Conservation (phyloP, 2,888 invertebrate species). For the Sminthurides aquaticus region DNA sequence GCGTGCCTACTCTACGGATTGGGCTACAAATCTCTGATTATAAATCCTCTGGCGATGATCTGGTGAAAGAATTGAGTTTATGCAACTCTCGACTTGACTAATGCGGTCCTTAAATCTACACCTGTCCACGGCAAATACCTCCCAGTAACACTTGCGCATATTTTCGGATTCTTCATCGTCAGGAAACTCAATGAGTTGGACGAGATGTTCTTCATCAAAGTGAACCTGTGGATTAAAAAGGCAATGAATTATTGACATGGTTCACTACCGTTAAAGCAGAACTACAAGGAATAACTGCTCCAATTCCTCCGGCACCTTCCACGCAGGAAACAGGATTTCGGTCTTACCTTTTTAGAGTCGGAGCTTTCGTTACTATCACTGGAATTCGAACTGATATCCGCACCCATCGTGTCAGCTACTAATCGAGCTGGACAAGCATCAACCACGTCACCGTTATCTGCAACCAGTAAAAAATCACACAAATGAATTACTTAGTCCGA, state of each 20-base stretch:
- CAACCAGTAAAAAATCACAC: no score
- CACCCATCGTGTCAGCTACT: neutral
- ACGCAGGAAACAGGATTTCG: no score
- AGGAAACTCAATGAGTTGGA: conserved; percentile 33
- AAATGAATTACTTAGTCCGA: no score
- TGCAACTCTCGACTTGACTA: conserved; percentile 26
- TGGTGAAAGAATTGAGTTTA: conserved; percentile 32
- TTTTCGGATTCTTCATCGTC: conserved; percentile 34
- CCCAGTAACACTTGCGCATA: conserved; percentile 37
- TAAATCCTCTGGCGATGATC: conserved; percentile 35
- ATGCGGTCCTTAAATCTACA: conserved; percentile 39
- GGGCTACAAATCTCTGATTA: no score
- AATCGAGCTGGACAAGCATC: neutral
- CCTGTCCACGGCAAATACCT: conserved; percentile 39
- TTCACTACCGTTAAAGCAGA: no score
- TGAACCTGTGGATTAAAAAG: conserved; percentile 31
- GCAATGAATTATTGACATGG: no score
- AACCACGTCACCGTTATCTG: neutral
- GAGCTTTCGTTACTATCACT: neutral
- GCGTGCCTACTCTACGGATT: no score
- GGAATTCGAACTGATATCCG: neutral
- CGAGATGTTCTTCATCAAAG: conserved; percentile 31
- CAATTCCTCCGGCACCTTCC: no score
- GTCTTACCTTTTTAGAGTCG: neutral
- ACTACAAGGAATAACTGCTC: no score